A percentile compares a stretch with the other conserved stretches of the same genome.
Conservation (phyloP, 2,797 vertebrate species). For the Micrastur ruficollis region DNA sequence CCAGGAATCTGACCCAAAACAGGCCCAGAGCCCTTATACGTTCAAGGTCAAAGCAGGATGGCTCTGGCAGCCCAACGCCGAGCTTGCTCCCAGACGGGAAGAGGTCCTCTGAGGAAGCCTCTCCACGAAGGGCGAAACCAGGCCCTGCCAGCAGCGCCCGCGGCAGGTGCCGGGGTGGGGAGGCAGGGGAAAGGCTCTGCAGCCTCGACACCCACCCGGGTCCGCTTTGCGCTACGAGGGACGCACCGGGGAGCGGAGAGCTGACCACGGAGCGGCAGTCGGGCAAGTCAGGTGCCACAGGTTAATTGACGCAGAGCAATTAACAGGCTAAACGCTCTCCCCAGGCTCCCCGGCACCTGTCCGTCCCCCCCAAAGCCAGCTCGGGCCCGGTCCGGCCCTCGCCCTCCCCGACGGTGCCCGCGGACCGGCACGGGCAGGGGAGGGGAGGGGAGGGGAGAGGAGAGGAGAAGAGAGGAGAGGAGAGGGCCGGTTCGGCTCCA, state of each 20-base stretch:
- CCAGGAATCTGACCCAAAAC: background rate
- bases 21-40: background rate
- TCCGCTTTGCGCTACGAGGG: background rate
- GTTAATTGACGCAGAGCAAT: background rate
- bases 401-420: background rate
- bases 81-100: background rate
- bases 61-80: background rate
- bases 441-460: accelerated
- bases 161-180: too few species aligned
- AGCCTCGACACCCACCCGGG: background rate
- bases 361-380: too few species aligned
- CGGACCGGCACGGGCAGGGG: background rate
- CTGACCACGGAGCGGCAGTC: background rate
- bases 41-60: conserved; percentile 35
- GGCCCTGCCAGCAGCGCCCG: background rate
- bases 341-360: background rate
- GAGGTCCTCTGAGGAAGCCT: background rate
- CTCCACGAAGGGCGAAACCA: background rate
- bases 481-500: background rate
- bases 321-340: background rate
- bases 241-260: background rate
- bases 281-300: background rate
- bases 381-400: too few species aligned
- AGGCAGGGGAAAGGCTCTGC: background rate
- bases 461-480: accelerated